Conservation (phyloP, 2,797 vertebrate genomes). For the Neoniphon sammara region DNA sequence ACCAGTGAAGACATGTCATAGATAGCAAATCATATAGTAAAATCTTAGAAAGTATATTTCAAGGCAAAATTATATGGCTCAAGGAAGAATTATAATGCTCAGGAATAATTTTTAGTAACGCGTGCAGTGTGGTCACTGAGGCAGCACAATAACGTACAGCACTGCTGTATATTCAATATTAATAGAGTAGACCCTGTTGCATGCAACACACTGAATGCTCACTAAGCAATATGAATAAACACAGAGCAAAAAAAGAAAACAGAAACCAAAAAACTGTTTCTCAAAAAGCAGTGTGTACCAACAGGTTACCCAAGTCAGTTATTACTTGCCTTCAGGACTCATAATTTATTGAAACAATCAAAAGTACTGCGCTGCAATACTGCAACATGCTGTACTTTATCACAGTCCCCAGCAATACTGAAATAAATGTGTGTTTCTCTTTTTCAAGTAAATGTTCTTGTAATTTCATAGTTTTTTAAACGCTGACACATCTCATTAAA, state of each 20-base stretch:
- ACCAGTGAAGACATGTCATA: neutral
- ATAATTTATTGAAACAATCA: neutral
- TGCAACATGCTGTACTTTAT: neutral
- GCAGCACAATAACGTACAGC: neutral
- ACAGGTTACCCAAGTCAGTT: constrained; percentile 58
- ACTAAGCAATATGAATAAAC: constrained; percentile 5
- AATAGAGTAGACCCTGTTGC: constrained; percentile 81
- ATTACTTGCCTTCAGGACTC: neutral
- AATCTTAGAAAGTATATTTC: neutral
- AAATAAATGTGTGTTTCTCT: constrained; percentile 5
- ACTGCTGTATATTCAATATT: constrained; percentile 48
- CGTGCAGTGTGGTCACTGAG: constrained; percentile 3
- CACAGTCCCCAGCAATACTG: neutral
- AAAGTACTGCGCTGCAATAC: neutral
- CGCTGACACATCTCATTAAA: neutral
- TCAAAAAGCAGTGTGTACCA: constrained; percentile 35
- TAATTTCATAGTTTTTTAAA: constrained; percentile 8
- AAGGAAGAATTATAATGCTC: neutral
- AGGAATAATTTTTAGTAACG: neutral
- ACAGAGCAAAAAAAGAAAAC: neutral
- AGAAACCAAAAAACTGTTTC: neutral
- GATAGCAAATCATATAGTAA: neutral
- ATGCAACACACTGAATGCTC: constrained; percentile 51
- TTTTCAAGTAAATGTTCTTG: neutral
- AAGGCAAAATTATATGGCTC: neutral